Evolutionary conservation across 2,888 invertebrate genomes (phyloP).

Genomic region (Agonopterix heracliana): DNA sequence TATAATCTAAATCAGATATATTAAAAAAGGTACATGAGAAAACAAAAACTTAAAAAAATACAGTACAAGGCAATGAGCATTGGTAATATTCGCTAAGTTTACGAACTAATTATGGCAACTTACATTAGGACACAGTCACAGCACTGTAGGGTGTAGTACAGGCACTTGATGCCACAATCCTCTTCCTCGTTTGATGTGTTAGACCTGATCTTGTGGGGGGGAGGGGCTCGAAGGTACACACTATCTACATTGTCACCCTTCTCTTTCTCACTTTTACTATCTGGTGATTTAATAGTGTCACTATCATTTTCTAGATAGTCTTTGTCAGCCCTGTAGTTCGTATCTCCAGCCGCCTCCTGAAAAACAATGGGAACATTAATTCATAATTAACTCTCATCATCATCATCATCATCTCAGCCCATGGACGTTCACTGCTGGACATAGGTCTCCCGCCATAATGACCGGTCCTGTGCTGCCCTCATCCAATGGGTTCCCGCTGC

Average conservation of each 20-base stretch:
- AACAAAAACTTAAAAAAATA: neutral
- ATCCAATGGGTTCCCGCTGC: too few relatives aligned
- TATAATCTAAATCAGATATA: too few relatives aligned
- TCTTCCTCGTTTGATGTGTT: slow-evolving; percentile 56
- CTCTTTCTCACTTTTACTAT: slow-evolving; percentile 30
- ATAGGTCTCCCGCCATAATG: too few relatives aligned
- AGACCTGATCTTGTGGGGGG: slow-evolving; percentile 41
- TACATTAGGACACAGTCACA: slow-evolving; percentile 78
- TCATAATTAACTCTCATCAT: too few relatives aligned
- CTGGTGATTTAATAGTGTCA: slow-evolving; percentile 23
- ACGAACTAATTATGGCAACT: slow-evolving; percentile 20
- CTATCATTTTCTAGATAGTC: slow-evolving; percentile 38
- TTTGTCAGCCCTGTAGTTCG: slow-evolving; percentile 22
- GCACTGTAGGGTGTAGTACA: slow-evolving; percentile 78
- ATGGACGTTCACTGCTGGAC: too few relatives aligned
- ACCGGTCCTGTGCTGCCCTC: too few relatives aligned
- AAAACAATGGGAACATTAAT: slow-evolving; percentile 9
- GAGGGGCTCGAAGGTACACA: slow-evolving; percentile 43
- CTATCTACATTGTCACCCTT: slow-evolving; percentile 58
- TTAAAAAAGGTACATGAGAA: neutral
- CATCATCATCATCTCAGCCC: too few relatives aligned
- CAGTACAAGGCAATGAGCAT: neutral
- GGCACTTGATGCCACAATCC: slow-evolving; percentile 76
- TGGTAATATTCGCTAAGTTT: neutral
- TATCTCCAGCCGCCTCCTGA: slow-evolving; percentile 54